Evolutionary conservation across 2,888 invertebrate species (phyloP).

Genomic region (Netelia fuscicornis): DNA sequence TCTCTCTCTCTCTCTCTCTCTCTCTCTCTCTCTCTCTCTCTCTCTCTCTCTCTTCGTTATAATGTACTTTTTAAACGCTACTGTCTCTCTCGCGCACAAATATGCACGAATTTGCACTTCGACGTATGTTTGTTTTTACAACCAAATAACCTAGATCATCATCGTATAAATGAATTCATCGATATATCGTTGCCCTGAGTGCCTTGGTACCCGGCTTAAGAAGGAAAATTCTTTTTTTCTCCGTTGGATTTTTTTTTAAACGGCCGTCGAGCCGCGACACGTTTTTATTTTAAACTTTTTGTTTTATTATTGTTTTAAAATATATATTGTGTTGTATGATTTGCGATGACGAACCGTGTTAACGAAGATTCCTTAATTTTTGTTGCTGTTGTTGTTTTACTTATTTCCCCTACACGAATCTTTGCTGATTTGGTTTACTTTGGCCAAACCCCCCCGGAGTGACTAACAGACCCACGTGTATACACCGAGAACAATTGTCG

Average conservation of each 20-base stretch:
- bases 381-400: background rate
- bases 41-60: constrained; percentile 16
- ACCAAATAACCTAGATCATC: constrained; percentile 78
- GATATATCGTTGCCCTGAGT: constrained; percentile 81
- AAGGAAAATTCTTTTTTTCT: constrained; percentile 70
- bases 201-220: constrained; percentile 80
- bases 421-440: constrained; percentile 46
- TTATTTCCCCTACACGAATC: constrained; percentile 23
- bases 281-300: constrained; percentile 49
- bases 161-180: constrained; percentile 79
- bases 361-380: constrained; percentile 31
- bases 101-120: constrained; percentile 66
- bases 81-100: constrained; percentile 59
- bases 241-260: constrained; percentile 50
- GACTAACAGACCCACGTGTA: constrained; percentile 31
- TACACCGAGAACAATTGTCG: constrained; percentile 28
- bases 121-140: constrained; percentile 61
- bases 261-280: constrained; percentile 52
- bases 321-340: constrained; percentile 34
- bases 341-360: constrained; percentile 48
- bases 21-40: background rate
- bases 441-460: constrained; percentile 16
- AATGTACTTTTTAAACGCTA: constrained; percentile 65
- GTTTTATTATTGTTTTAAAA: constrained; percentile 6
- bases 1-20: constrained; percentile 3